Percentiles rank a stretch among this genome's conserved stretches.
phyloP scores from a whole-genome alignment of 2,113 vertebrate genomes.

The Thalassarche chlororhynchos region DNA sequence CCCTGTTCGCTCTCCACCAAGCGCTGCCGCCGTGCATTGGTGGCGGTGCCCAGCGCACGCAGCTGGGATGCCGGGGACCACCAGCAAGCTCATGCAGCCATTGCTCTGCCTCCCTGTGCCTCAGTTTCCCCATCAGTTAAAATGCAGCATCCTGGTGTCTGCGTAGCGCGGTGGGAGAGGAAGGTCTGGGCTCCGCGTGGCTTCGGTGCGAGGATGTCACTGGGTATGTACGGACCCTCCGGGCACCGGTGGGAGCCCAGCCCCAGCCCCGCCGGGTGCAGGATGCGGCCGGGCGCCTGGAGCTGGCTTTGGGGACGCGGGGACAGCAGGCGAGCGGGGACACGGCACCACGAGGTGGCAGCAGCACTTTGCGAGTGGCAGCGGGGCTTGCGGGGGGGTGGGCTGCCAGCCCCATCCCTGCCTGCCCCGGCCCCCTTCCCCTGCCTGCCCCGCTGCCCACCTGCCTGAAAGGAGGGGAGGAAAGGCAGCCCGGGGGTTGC shows the following conservation, averaged over 20 bases:
- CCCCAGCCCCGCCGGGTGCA: not conserved
- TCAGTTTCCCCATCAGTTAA: not conserved
- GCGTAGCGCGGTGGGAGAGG: rapidly evolving
- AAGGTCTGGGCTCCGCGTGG: not conserved
- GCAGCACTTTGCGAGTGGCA: not conserved
- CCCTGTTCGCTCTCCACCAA: rapidly evolving
- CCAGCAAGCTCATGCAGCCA: too few relatives aligned
- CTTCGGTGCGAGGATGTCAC: not conserved
- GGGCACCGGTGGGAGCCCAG: not conserved
- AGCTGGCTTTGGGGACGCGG: not conserved
- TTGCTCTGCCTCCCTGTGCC: not conserved
- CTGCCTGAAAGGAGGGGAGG: not conserved
- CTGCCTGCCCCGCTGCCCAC: not conserved
- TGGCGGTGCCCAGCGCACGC: not conserved
- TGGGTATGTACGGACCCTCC: rapidly evolving
- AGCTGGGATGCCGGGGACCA: not conserved
- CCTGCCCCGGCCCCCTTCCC: not conserved
- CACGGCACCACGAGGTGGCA: not conserved
- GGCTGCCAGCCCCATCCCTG: not conserved
- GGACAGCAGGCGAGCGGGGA: not conserved
- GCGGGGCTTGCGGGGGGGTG: not conserved
- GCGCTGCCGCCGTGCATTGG: not conserved
- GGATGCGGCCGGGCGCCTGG: not conserved
- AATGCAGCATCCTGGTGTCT: not conserved
- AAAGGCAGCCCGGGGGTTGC: not conserved